Conservation (phyloP, 1,140 invertebrate genomes). For the Amphibalanus amphitrite region DNA sequence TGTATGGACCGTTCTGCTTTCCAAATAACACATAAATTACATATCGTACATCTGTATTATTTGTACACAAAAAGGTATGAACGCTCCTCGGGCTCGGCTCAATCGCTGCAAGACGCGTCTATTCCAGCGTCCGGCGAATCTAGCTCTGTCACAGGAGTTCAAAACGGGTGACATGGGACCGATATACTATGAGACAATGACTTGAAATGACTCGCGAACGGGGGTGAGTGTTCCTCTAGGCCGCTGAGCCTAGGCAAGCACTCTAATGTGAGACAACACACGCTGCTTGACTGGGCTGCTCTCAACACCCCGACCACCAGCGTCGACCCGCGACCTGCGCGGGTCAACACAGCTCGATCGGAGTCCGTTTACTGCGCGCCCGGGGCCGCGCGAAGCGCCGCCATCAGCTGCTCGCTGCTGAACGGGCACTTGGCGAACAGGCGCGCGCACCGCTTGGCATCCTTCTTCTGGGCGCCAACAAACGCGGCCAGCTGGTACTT, state of each 20-base stretch:
- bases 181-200: background rate
- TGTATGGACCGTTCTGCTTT: too few relatives aligned
- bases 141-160: too few relatives aligned
- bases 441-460: conserved; percentile 8
- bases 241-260: background rate
- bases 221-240: background rate
- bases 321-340: background rate
- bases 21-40: too few relatives aligned
- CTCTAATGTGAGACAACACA: background rate
- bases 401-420: conserved; percentile 11
- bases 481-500: conserved; percentile 13
- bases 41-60: too few relatives aligned
- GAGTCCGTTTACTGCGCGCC: background rate
- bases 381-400: conserved; percentile 2
- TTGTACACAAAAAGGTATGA: too few relatives aligned
- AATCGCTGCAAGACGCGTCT: too few relatives aligned
- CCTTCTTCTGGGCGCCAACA: conserved; percentile 10
- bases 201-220: background rate
- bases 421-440: conserved; percentile 13
- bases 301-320: too few relatives aligned
- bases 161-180: too few relatives aligned
- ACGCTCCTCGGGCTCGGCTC: too few relatives aligned
- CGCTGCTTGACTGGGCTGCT: background rate
- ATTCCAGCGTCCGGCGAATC: too few relatives aligned
- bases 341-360: background rate